Conservation (phyloP, 2,113 vertebrate genomes). For the Sinosuthora webbiana region DNA sequence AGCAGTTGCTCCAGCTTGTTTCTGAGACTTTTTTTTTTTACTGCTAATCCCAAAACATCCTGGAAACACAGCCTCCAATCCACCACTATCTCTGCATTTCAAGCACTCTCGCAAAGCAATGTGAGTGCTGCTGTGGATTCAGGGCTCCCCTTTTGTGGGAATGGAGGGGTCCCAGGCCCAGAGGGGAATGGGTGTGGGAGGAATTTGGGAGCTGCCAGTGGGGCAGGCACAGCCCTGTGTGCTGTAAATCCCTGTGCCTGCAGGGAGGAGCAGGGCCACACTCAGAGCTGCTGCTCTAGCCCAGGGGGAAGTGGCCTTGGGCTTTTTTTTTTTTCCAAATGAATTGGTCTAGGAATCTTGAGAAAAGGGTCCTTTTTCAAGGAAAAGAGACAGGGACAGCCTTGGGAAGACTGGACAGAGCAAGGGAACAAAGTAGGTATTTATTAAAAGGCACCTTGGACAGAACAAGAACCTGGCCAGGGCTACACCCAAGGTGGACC, state of each 20-base stretch:
- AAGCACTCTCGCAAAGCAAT: neutral
- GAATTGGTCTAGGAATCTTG: neutral
- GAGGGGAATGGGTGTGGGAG: neutral
- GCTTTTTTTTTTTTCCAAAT: neutral
- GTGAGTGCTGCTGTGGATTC: neutral
- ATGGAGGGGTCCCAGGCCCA: neutral
- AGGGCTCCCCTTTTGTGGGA: neutral
- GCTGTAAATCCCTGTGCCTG: too few relatives aligned
- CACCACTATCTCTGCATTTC: neutral
- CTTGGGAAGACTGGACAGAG: neutral
- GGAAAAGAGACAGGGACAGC: neutral
- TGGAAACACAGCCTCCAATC: conserved; percentile 1
- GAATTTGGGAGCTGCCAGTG: neutral
- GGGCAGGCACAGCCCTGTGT: neutral
- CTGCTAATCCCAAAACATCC: conserved; percentile 53
- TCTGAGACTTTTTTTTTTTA: neutral
- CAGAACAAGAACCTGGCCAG: neutral
- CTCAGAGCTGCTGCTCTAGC: neutral
- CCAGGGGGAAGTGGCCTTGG: rapidly evolving
- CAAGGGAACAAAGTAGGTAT: neutral
- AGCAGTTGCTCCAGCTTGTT: conserved; percentile 41
- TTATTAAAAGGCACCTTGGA: neutral
- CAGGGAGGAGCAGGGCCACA: rapidly evolving
- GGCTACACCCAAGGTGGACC: neutral
- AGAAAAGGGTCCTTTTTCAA: neutral